Conservation (phyloP, 2,797 vertebrate species). For the Petrocephalus schoutedeni region DNA sequence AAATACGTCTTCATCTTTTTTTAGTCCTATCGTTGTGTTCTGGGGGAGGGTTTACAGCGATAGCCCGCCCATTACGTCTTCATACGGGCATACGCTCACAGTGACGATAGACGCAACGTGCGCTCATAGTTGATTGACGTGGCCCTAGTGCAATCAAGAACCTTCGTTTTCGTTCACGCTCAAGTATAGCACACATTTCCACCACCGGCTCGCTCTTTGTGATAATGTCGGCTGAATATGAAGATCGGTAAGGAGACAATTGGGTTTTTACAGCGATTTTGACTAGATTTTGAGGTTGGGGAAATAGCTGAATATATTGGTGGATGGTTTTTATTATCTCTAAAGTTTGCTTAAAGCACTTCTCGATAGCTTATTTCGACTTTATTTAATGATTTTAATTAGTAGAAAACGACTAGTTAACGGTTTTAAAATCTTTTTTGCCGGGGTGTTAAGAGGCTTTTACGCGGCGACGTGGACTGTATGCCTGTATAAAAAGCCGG, state of each 20-base stretch:
- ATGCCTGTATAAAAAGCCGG: background rate
- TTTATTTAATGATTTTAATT: background rate
- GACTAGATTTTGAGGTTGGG: background rate
- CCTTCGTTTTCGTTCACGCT: conserved; percentile 35
- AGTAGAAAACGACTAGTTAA: background rate
- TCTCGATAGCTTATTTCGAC: background rate
- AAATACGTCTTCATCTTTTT: background rate
- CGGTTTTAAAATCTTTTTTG: background rate
- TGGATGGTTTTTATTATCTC: background rate
- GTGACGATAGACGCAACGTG: conserved; percentile 21
- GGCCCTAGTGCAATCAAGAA: conserved; percentile 47
- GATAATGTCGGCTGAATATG: conserved; percentile 75
- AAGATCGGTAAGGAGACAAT: conserved; percentile 61
- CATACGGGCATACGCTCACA: background rate
- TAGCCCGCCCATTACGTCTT: conserved; percentile 8
- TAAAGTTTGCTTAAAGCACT: background rate
- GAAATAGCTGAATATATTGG: background rate
- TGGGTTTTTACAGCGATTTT: background rate
- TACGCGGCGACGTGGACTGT: background rate
- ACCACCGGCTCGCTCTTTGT: conserved; percentile 63
- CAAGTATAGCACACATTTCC: conserved; percentile 64
- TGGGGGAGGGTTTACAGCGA: background rate
- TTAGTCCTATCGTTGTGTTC: conserved; percentile 16
- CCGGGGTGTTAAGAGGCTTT: background rate
- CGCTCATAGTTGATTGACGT: conserved; percentile 47